Conservation (phyloP, 2,888 invertebrate species). For the Cistogaster globosa region DNA sequence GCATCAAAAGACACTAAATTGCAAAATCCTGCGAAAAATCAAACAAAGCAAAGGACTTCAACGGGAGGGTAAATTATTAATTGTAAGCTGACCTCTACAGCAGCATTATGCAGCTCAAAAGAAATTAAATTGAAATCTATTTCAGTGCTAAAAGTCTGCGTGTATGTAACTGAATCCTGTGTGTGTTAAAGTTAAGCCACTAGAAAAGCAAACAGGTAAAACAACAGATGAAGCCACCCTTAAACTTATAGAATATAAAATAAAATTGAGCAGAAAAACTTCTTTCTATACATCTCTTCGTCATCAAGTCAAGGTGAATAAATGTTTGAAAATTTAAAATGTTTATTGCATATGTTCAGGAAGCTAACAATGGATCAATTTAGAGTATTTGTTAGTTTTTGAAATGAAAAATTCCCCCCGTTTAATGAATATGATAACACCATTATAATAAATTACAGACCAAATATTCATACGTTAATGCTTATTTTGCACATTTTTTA, state of each 20-base stretch:
- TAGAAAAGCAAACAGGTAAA: slow-evolving; percentile 58
- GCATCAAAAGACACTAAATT: slow-evolving; percentile 21
- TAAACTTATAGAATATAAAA: slow-evolving; percentile 17
- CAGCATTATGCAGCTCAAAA: background rate
- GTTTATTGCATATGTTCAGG: slow-evolving; percentile 62
- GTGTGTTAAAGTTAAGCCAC: slow-evolving; percentile 67
- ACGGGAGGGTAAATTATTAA: slow-evolving; percentile 53
- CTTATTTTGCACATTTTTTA: slow-evolving; percentile 29
- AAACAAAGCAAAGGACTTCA: slow-evolving; percentile 13
- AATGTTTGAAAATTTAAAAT: slow-evolving; percentile 9
- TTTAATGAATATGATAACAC: slow-evolving; percentile 31
- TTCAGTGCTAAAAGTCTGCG: slow-evolving; percentile 12
- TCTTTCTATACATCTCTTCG: slow-evolving; percentile 7
- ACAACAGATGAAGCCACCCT: slow-evolving; percentile 44
- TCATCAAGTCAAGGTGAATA: slow-evolving; percentile 62
- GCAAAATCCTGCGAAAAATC: slow-evolving; percentile 29
- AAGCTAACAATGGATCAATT: slow-evolving; percentile 35
- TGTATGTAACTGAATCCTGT: slow-evolving; percentile 1
- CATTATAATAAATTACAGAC: slow-evolving; percentile 21
- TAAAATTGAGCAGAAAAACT: background rate
- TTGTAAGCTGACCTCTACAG: slow-evolving; percentile 56
- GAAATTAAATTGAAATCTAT: slow-evolving; percentile 5
- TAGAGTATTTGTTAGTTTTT: background rate
- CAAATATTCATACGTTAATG: background rate
- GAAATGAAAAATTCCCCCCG: slow-evolving; percentile 43